A percentile compares a stretch with the other conserved stretches of the same genome.
Conservation (phyloP, 2,797 vertebrate genomes). For the Astyanax mexicanus region DNA sequence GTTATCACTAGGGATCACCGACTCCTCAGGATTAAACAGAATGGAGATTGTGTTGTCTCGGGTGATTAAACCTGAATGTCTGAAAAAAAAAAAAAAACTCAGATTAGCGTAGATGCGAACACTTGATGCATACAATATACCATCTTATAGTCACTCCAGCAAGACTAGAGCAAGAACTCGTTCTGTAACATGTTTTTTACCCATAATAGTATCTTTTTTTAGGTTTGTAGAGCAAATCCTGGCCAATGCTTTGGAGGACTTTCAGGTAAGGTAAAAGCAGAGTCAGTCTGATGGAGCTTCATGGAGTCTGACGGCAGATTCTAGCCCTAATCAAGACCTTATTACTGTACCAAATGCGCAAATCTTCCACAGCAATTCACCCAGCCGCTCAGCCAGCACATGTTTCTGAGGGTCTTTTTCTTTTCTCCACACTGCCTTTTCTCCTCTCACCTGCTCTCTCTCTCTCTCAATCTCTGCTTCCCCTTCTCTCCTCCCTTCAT, state of each 20-base stretch:
- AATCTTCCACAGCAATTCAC: conserved; percentile 69
- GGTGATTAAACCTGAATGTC: too few species aligned
- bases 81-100: too few species aligned
- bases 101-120: too few species aligned
- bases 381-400: conserved; percentile 56
- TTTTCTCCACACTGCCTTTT: neutral
- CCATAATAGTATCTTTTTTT: conserved; percentile 7
- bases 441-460: conserved; percentile 52
- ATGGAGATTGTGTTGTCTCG: too few species aligned
- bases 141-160: too few species aligned
- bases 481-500: conserved; percentile 52
- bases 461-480: conserved; percentile 44
- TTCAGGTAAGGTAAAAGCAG: conserved; percentile 48
- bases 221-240: conserved; percentile 24
- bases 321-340: conserved; percentile 73
- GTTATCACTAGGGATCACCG: too few species aligned
- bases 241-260: conserved; percentile 32
- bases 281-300: conserved; percentile 65
- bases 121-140: too few species aligned
- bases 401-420: conserved; percentile 29
- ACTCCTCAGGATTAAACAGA: too few species aligned
- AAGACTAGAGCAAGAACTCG: neutral
- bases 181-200: conserved; percentile 6
- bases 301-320: conserved; percentile 71
- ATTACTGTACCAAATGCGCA: conserved; percentile 72